Percentiles rank a stretch among this genome's conserved stretches.
phyloP scores from a whole-genome alignment of 2,113 vertebrate genomes.

The Pygoscelis adeliae region DNA sequence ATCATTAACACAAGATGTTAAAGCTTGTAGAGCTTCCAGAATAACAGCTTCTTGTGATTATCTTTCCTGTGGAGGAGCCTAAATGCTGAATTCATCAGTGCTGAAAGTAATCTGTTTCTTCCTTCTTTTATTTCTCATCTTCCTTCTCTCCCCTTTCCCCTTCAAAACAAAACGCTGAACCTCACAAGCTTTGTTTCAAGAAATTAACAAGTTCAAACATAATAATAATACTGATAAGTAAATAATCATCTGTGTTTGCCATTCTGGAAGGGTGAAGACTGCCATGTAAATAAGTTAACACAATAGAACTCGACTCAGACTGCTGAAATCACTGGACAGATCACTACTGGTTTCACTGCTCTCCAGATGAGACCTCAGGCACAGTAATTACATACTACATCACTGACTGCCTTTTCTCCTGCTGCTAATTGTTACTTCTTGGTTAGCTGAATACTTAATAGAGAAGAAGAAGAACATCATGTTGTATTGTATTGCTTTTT shows the following conservation, averaged over 20 bases:
- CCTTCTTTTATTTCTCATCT: neutral
- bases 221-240: neutral
- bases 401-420: neutral
- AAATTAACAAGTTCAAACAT: neutral
- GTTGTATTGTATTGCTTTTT: neutral
- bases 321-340: neutral
- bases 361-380: neutral
- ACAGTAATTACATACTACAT: neutral
- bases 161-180: neutral
- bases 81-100: neutral
- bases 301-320: neutral
- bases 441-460: neutral
- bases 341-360: neutral
- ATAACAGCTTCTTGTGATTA: neutral
- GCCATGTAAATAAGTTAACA: neutral
- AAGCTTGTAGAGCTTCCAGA: neutral
- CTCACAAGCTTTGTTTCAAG: neutral
- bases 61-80: neutral
- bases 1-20: neutral
- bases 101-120: neutral
- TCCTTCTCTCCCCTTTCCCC: neutral
- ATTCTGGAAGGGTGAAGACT: neutral
- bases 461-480: neutral
- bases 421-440: neutral
- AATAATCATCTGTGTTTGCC: neutral